A percentile compares a stretch with the other conserved stretches of the same genome.
These are phyloP conservation scores for Delphinapterus leucas DNA, from an alignment of 2,113 vertebrate genomes.

Conservation along the genomic window DNA sequence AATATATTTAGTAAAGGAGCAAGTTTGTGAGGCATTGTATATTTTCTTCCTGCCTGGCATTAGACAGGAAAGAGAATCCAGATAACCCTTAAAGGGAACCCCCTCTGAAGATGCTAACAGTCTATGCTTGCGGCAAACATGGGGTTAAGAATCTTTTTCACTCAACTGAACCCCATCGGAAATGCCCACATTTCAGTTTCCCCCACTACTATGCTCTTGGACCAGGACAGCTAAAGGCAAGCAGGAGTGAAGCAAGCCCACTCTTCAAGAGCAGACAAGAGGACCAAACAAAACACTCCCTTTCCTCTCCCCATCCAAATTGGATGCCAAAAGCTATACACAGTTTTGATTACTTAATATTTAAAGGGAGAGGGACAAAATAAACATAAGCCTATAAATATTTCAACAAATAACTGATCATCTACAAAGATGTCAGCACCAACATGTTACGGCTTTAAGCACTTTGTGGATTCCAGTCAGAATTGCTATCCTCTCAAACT, in stretches of 20 bases:
- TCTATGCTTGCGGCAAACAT: slow-evolving; percentile 44
- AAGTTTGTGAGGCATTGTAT: slow-evolving; percentile 68
- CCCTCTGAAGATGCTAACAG: background rate
- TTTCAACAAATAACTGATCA: background rate
- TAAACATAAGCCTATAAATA: slow-evolving; percentile 38
- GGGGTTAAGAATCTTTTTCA: slow-evolving; percentile 54
- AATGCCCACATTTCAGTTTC: slow-evolving; percentile 26
- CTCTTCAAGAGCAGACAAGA: background rate
- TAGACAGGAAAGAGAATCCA: slow-evolving; percentile 41
- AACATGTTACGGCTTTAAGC: background rate
- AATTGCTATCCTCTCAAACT: slow-evolving; percentile 65
- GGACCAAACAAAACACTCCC: slow-evolving; percentile 5
- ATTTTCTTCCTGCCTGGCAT: slow-evolving; percentile 30
- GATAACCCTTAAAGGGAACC: slow-evolving; percentile 43
- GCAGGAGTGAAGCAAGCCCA: slow-evolving; percentile 26
- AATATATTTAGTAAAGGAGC: slow-evolving; percentile 32
- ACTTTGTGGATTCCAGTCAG: slow-evolving; percentile 38
- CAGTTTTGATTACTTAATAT: slow-evolving; percentile 50
- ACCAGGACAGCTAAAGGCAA: background rate
- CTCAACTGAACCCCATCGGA: slow-evolving; percentile 3
- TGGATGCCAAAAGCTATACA: slow-evolving; percentile 3
- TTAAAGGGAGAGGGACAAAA: slow-evolving; percentile 41
- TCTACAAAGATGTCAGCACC: slow-evolving; percentile 6
- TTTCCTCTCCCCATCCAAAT: slow-evolving; percentile 29
- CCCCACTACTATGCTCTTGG: background rate